Evolutionary conservation across 2,888 invertebrate species (phyloP).

Genomic region (Coelopa pilipes): DNA sequence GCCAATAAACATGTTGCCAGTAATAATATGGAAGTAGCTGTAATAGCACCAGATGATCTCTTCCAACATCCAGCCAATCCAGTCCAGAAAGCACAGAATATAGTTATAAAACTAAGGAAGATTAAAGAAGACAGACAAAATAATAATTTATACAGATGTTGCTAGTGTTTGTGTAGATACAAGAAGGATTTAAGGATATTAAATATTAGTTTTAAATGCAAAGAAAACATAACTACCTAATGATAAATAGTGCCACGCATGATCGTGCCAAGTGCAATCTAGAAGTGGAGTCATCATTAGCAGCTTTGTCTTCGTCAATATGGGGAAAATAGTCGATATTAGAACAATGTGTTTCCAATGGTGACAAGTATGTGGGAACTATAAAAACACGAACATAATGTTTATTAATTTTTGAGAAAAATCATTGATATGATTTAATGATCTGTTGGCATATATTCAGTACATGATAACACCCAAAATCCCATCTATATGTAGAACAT

Average conservation of each 20-base stretch:
- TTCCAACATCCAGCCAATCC: constrained; percentile 98
- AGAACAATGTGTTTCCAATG: constrained; percentile 94
- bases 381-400: not conserved
- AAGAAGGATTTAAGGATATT: too few species aligned
- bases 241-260: constrained; percentile 91
- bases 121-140: constrained; percentile 8
- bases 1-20: constrained; percentile 80
- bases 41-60: constrained; percentile 91
- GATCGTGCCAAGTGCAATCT: constrained; percentile 88
- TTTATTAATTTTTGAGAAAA: too few species aligned
- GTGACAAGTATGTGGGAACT: constrained; percentile 90
- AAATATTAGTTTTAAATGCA: too few species aligned
- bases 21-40: constrained; percentile 84
- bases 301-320: constrained; percentile 62
- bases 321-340: constrained; percentile 92
- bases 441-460: too few species aligned
- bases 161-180: too few species aligned
- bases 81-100: constrained; percentile 94
- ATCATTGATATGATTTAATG: too few species aligned
- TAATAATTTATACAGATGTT: too few species aligned
- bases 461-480: too few species aligned
- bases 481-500: too few species aligned
- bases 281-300: constrained; percentile 80
- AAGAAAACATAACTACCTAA: constrained; percentile 67
- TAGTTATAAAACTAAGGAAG: constrained; percentile 79